Conservation (phyloP, 2,113 vertebrate genomes). For the Channa maculata region DNA sequence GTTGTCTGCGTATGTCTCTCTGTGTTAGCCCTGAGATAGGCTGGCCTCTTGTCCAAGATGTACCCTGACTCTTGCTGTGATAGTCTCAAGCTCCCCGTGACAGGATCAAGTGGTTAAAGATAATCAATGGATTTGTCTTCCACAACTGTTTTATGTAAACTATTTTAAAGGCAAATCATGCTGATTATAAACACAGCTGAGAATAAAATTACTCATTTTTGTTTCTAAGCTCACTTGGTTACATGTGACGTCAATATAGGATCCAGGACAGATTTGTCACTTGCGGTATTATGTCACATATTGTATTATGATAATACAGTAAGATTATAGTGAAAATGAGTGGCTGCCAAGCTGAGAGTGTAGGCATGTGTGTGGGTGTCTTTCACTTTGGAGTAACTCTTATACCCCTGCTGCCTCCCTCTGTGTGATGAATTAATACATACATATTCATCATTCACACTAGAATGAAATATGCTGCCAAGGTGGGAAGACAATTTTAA, state of each 20-base stretch:
- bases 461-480: slow-evolving; percentile 7
- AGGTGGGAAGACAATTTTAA: slow-evolving; percentile 32
- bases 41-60: no score
- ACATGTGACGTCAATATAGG: not conserved
- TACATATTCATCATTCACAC: slow-evolving; percentile 50
- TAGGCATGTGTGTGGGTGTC: slow-evolving; percentile 68
- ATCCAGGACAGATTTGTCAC: not conserved
- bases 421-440: slow-evolving; percentile 30
- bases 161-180: no score
- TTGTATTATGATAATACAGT: slow-evolving; percentile 17
- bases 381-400: slow-evolving; percentile 52
- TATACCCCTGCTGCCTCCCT: slow-evolving; percentile 32
- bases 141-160: no score
- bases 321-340: slow-evolving; percentile 31
- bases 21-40: no score
- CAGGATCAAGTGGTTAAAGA: no score
- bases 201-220: no score
- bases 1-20: no score
- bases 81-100: no score
- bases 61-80: no score
- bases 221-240: not conserved
- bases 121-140: no score
- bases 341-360: slow-evolving; percentile 37
- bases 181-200: no score
- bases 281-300: slow-evolving; percentile 24